A percentile compares a stretch with the other conserved stretches of the same genome.
phyloP scores from a whole-genome alignment of 2,888 invertebrate species.

The Atethmia centrago region DNA sequence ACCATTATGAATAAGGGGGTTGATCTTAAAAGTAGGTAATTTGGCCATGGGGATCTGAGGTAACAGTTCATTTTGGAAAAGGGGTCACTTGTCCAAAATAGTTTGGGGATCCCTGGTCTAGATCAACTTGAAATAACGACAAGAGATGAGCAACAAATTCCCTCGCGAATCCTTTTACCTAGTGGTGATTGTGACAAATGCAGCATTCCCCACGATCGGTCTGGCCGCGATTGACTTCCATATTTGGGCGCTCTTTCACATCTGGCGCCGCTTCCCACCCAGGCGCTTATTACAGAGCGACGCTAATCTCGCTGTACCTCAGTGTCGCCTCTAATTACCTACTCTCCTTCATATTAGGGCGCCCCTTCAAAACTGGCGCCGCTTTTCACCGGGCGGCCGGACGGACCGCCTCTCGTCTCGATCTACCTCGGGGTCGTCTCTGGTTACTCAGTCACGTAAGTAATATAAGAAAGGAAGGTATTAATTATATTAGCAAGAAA shows the following conservation, averaged over 20 bases:
- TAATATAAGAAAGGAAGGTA: background rate
- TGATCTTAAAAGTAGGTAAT: no score
- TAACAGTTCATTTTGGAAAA: no score
- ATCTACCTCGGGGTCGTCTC: background rate
- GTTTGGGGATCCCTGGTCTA: no score
- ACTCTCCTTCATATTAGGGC: background rate
- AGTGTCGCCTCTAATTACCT: no score
- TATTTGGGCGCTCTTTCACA: background rate
- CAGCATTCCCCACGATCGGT: background rate
- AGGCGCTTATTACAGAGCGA: background rate
- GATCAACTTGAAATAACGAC: background rate
- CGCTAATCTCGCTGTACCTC: background rate
- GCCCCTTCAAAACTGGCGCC: background rate
- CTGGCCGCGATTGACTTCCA: background rate
- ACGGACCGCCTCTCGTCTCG: background rate
- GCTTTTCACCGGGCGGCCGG: background rate
- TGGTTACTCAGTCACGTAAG: background rate
- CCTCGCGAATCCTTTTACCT: background rate
- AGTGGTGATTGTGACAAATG: background rate
- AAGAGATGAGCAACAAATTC: background rate
- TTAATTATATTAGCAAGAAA: background rate
- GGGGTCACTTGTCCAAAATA: no score
- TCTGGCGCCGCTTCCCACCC: background rate
- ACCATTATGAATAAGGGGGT: no score
- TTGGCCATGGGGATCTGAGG: no score